These are phyloP conservation scores for Lepidostoma basale DNA, from an alignment of 1,140 invertebrate species.

Conservation along the genomic window DNA sequence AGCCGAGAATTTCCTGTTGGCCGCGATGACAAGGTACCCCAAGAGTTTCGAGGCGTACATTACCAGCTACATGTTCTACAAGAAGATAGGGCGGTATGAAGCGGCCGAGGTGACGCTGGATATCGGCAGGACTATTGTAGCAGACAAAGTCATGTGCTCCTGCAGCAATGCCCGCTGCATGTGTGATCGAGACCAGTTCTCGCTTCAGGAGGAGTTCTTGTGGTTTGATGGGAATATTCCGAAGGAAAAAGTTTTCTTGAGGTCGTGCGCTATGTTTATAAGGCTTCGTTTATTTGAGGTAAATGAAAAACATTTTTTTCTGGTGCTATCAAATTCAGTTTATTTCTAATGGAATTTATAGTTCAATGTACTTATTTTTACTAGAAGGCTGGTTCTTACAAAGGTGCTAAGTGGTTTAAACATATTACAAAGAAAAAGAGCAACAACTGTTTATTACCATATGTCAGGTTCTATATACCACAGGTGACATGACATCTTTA, in stretches of 20 bases:
- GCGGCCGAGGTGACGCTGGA: conserved; percentile 10
- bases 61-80: conserved; percentile 10
- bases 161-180: neutral
- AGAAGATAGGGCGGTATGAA: conserved; percentile 8
- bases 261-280: conserved; percentile 15
- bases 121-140: conserved; percentile 1
- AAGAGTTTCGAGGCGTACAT: conserved; percentile 24
- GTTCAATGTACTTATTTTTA: too few relatives aligned
- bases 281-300: conserved; percentile 22
- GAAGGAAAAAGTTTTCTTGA: conserved; percentile 1
- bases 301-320: neutral
- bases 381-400: too few relatives aligned
- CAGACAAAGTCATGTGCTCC: neutral
- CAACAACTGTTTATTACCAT: too few relatives aligned
- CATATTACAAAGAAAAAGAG: too few relatives aligned
- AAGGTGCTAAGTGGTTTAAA: too few relatives aligned
- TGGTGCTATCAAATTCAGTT: too few relatives aligned
- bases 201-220: conserved; percentile 18
- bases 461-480: too few relatives aligned
- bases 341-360: too few relatives aligned
- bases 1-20: conserved; percentile 26
- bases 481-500: too few relatives aligned
- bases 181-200: conserved; percentile 7
- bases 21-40: conserved; percentile 20
- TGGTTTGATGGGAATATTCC: conserved; percentile 24